Base-by-base conservation (phyloP, 2,888 invertebrate species). In the Odiellus spinosus region DNA sequence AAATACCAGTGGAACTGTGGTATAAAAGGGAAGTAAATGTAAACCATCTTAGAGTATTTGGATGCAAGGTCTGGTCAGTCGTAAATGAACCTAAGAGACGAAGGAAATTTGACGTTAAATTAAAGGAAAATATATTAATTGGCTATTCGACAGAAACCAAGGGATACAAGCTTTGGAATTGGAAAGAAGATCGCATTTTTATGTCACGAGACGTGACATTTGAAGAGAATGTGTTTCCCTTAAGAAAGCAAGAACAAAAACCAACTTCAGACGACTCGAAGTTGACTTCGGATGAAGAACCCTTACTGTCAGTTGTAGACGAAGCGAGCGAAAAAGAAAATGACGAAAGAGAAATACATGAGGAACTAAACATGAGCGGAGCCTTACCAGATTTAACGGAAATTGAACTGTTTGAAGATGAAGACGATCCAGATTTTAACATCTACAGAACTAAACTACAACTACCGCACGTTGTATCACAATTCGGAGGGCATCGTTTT, bases 1-100 rank as follows among this genome's bases (percentile, higher is more conserved):
- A 44, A 10, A 44, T 40, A 1, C 48, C 44, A 35, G 44, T 44
- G 15, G 38, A 39, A 43, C 17, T 5, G 26, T 47, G 47, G 42
- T 20, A 32, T 18, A 12, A 15, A 2, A 33, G 15, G 5, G 32
- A 42, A 18, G 19, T 14, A 8, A 21, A 43, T 2, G 3, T 20
- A 11, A 15, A 41, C 4, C 43, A 42, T 18, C 38, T 42, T 5
- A 42, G 19, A 26, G 33, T 47, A 3, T 43, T 18, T 17, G 47
- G 47, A 2, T 42, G 47, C 32, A 42, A 39, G 41, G 42, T 19
- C 5, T 42, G 38, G 42, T 19, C 26, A 14, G 21, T 42, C 14
- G 36, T 42, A 20, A 2, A 36, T 11, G 36, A 36, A 35, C 12
- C 2, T 2, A 8, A 6, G n/a, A 43, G 42, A 15, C 6, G 20